A percentile compares a stretch with the other conserved stretches of the same genome.
These are phyloP conservation scores for Porphyrio hochstetteri DNA, from an alignment of 2,113 vertebrate genomes.

Conservation along the genomic window DNA sequence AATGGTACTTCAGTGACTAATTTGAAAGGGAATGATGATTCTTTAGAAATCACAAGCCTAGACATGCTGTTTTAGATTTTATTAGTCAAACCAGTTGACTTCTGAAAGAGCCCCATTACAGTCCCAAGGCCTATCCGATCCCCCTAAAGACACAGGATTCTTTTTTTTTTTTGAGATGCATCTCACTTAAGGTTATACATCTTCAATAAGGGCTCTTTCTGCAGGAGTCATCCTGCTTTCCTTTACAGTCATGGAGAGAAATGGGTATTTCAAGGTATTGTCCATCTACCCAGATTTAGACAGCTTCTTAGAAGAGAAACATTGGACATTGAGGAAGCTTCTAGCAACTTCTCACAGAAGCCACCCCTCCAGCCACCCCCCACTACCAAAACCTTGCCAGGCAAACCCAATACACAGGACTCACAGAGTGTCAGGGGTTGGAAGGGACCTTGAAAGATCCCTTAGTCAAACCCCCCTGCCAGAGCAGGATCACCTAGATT, in stretches of 20 bases:
- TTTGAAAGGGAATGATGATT: background rate
- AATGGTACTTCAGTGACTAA: background rate
- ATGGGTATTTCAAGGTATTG: background rate
- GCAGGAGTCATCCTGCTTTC: background rate
- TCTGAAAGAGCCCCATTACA: background rate
- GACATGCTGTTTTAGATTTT: background rate
- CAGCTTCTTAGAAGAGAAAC: background rate
- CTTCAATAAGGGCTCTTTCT: background rate
- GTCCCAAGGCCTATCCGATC: background rate
- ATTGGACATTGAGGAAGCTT: no score
- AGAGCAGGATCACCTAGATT: no score
- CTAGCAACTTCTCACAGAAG: no score
- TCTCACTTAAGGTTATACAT: background rate
- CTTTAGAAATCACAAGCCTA: background rate
- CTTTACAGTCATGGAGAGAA: background rate
- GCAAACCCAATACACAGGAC: no score
- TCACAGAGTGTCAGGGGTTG: no score
- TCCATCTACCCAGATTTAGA: background rate
- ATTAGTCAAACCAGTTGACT: background rate
- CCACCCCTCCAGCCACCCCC: no score
- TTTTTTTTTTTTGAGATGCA: background rate
- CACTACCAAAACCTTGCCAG: no score
- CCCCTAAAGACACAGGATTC: background rate
- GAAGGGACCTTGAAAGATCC: no score
- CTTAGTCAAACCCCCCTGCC: no score